These are phyloP conservation scores for Bellardia bayeri DNA, from an alignment of 2,888 invertebrate genomes.

Conservation along the genomic window DNA sequence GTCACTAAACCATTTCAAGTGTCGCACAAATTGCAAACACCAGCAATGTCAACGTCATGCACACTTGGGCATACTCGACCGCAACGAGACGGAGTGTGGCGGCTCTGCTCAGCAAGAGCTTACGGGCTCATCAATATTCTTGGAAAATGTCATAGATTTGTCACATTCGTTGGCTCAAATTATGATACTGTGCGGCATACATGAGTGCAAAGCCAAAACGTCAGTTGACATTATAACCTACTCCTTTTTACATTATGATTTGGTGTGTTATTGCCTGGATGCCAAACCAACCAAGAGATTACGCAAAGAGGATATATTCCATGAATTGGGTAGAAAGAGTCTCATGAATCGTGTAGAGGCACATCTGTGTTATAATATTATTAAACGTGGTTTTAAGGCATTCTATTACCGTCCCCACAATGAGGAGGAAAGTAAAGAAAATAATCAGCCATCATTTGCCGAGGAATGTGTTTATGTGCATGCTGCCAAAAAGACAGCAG, in stretches of 20 bases:
- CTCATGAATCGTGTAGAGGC: slow-evolving; percentile 83
- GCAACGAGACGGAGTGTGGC: slow-evolving; percentile 76
- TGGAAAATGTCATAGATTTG: slow-evolving; percentile 81
- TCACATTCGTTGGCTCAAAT: slow-evolving; percentile 81
- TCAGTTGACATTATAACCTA: slow-evolving; percentile 81
- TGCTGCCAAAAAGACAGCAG: slow-evolving; percentile 81
- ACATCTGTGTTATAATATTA: slow-evolving; percentile 81
- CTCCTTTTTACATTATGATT: slow-evolving; percentile 81
- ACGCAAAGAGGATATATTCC: slow-evolving; percentile 79
- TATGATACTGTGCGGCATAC: slow-evolving; percentile 82
- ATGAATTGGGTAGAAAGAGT: slow-evolving; percentile 82
- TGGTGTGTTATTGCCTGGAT: slow-evolving; percentile 81
- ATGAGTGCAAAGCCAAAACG: slow-evolving; percentile 83
- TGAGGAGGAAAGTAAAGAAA: slow-evolving; percentile 63
- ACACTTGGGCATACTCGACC: slow-evolving; percentile 80
- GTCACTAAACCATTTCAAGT: slow-evolving; percentile 78
- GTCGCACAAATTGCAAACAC: slow-evolving; percentile 79
- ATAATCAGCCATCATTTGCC: slow-evolving; percentile 77
- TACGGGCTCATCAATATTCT: slow-evolving; percentile 80
- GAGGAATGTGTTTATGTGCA: slow-evolving; percentile 82
- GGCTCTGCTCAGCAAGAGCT: slow-evolving; percentile 79
- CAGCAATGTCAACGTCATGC: slow-evolving; percentile 81
- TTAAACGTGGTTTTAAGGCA: slow-evolving; percentile 82
- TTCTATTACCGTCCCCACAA: slow-evolving; percentile 80
- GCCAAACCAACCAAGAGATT: slow-evolving; percentile 80